Conservation (phyloP, 2,797 vertebrate genomes). For the Phrynocephalus guinanensis region DNA sequence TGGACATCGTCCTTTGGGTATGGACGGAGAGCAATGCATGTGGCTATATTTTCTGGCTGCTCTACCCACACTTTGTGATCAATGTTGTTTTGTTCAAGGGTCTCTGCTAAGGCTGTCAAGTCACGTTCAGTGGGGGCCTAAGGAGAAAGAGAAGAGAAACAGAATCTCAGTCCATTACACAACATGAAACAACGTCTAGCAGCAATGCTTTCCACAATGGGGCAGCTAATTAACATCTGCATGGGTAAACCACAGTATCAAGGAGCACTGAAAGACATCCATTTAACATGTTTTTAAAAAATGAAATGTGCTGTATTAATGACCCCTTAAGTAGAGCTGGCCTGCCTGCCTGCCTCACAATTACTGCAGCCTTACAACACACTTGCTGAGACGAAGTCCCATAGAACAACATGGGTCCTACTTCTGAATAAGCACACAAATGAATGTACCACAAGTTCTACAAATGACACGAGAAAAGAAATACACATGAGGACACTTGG, state of each 20-base stretch:
- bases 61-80: slow-evolving; percentile 91
- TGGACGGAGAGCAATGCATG: slow-evolving; percentile 90
- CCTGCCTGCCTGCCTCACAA: background rate
- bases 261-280: background rate
- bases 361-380: background rate
- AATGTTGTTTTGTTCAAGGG: slow-evolving; percentile 79
- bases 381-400: background rate
- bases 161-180: background rate
- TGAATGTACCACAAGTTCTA: background rate
- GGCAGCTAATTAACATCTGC: too few relatives aligned
- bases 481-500: background rate
- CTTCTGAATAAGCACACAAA: too few relatives aligned
- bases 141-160: background rate
- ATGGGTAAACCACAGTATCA: background rate
- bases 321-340: background rate
- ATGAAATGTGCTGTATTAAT: background rate
- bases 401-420: background rate
- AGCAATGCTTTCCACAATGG: background rate
- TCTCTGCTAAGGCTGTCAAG: slow-evolving; percentile 80
- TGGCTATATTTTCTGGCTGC: slow-evolving; percentile 90
- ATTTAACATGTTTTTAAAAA: background rate
- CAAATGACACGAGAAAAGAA: background rate
- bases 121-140: slow-evolving; percentile 86
- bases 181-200: background rate
- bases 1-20: slow-evolving; percentile 89